phyloP scores from a whole-genome alignment of 64 coral and sea anemone genomes.

The Porites lutea region DNA sequence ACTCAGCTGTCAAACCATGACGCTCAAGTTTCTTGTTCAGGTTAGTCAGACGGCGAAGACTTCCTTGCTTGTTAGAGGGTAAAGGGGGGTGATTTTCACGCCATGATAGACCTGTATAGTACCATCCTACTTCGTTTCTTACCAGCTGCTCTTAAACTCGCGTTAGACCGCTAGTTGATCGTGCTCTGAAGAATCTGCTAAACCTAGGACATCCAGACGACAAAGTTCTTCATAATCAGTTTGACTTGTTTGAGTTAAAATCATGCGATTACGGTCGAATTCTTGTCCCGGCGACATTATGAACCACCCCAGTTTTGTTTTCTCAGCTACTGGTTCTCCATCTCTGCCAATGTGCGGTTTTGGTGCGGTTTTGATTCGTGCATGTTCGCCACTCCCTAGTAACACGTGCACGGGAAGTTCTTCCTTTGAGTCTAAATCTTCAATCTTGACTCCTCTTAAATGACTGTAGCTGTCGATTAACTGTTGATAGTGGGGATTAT shows the following conservation, averaged over 20 bases:
- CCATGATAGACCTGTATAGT: slow-evolving; percentile 61
- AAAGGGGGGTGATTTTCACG: slow-evolving; percentile 50
- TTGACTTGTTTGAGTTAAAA: slow-evolving; percentile 48
- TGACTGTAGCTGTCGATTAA: slow-evolving; percentile 35
- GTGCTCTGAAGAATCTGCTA: slow-evolving; percentile 29
- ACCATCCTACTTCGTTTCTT: slow-evolving; percentile 48
- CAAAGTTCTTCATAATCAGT: slow-evolving; percentile 66
- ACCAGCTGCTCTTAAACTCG: slow-evolving; percentile 66
- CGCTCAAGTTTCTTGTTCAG: slow-evolving; percentile 51
- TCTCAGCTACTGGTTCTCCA: slow-evolving; percentile 66
- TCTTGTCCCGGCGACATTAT: slow-evolving; percentile 59
- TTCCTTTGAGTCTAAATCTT: slow-evolving; percentile 46
- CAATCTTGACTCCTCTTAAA: slow-evolving; percentile 19
- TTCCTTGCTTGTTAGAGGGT: slow-evolving; percentile 42
- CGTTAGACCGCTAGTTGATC: slow-evolving; percentile 11
- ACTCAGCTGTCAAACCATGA: slow-evolving; percentile 28
- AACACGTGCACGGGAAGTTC: slow-evolving; percentile 48
- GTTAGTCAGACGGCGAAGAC: slow-evolving; percentile 12
- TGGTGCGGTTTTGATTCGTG: slow-evolving; percentile 51
- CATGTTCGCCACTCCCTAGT: slow-evolving; percentile 35
- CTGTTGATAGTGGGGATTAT: slow-evolving; percentile 57
- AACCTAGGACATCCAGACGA: slow-evolving; percentile 43
- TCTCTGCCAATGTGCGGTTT: slow-evolving; percentile 26
- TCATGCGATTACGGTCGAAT: neutral
- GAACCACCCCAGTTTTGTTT: slow-evolving; percentile 58